These are phyloP conservation scores for Tolypeutes matacus DNA, from an alignment of 2,797 vertebrate genomes.

Conservation along the genomic window DNA sequence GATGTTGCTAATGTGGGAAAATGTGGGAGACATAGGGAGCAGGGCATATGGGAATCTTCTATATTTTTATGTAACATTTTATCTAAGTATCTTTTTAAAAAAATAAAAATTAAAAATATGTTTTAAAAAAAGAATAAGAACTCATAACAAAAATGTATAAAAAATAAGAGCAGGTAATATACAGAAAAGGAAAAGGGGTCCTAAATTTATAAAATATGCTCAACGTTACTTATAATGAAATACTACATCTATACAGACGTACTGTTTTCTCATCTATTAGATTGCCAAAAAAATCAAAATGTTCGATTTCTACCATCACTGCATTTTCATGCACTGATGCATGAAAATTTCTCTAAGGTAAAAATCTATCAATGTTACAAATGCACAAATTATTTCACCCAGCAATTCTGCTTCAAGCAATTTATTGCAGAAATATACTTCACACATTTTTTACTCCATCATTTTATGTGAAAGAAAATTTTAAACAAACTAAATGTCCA, in stretches of 20 bases:
- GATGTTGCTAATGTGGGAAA: no score
- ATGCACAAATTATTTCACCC: neutral
- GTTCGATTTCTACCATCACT: no score
- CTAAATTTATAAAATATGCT: neutral
- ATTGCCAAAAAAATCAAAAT: neutral
- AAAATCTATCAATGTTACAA: slow-evolving; percentile 25
- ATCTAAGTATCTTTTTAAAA: no score
- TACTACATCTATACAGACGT: neutral
- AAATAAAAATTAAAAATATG: neutral
- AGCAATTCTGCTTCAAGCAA: slow-evolving; percentile 7
- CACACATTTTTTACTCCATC: neutral
- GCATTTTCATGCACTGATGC: neutral
- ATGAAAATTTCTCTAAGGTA: neutral
- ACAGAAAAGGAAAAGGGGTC: neutral
- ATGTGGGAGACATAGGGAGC: no score
- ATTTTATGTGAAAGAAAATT: slow-evolving; percentile 54
- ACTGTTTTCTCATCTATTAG: neutral
- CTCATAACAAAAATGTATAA: neutral
- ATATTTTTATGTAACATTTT: no score
- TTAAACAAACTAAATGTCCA: neutral
- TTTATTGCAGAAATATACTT: neutral
- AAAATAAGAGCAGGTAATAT: neutral
- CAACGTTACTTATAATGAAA: neutral
- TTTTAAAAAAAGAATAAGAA: neutral
- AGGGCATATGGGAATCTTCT: no score